Conservation (phyloP, 2,797 vertebrate genomes). For the Rhinella marina region DNA sequence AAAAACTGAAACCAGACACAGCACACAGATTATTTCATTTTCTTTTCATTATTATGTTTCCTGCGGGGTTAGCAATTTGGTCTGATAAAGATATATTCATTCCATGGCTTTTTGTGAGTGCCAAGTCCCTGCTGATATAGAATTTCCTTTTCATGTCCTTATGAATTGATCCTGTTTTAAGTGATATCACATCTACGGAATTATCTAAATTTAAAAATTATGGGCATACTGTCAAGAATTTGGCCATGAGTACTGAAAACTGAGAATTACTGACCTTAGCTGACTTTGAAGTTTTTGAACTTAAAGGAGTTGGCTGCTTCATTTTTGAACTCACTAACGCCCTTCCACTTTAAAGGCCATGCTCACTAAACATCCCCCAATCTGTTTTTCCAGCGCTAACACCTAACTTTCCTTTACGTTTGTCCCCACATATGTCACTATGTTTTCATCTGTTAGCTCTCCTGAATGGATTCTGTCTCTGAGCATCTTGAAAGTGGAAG, state of each 20-base stretch:
- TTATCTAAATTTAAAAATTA: constrained; percentile 28
- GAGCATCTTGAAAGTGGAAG: too few species aligned
- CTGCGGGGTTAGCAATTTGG: constrained; percentile 38
- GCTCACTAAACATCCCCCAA: too few species aligned
- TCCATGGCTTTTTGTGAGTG: neutral
- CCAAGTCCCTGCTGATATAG: constrained; percentile 27
- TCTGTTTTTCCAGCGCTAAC: too few species aligned
- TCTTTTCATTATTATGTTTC: constrained; percentile 19
- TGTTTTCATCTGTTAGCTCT: too few species aligned
- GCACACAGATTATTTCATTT: constrained; percentile 11
- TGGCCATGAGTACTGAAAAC: neutral
- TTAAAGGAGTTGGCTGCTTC: neutral
- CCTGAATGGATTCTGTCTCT: too few species aligned
- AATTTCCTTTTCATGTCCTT: constrained; percentile 12
- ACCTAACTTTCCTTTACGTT: too few species aligned
- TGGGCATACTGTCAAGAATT: neutral
- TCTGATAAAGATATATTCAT: constrained; percentile 34
- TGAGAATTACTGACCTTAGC: neutral
- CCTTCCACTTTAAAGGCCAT: too few species aligned
- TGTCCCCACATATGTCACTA: too few species aligned
- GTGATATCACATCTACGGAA: constrained; percentile 28
- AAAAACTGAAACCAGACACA: constrained; percentile 18
- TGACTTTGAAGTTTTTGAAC: constrained; percentile 3
- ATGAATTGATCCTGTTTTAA: constrained; percentile 28
- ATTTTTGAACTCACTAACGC: too few species aligned